A percentile compares a stretch with the other conserved stretches of the same genome.
These are phyloP conservation scores for Aviceda subcristata DNA, from an alignment of 2,113 vertebrate species.

Conservation along the genomic window DNA sequence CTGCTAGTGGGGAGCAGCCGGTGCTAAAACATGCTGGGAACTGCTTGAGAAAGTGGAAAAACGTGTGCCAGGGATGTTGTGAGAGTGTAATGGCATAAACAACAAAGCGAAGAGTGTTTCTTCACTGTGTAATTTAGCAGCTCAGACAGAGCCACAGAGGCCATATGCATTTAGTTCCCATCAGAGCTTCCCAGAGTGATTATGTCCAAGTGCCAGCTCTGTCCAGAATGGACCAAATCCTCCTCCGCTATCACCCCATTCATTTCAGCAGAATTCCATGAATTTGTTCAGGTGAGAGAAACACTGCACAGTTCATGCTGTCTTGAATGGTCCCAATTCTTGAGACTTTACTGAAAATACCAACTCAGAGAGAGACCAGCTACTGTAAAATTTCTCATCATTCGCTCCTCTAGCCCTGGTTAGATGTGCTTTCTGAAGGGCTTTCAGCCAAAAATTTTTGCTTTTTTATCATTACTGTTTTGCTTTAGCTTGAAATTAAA, in stretches of 20 bases:
- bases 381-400: not conserved
- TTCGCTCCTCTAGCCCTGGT: not conserved
- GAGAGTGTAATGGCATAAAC: not conserved
- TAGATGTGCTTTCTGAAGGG: not conserved
- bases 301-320: not conserved
- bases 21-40: not conserved
- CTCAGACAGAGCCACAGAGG: not conserved
- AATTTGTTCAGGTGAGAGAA: not conserved
- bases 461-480: not conserved
- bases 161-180: accelerated
- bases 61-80: not conserved
- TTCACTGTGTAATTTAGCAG: not conserved
- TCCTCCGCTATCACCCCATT: not conserved
- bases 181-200: not conserved
- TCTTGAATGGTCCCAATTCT: not conserved
- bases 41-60: not conserved
- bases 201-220: not conserved
- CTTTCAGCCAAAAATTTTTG: not conserved
- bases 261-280: not conserved
- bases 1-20: not conserved
- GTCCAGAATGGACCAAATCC: not conserved
- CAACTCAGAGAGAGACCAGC: not conserved
- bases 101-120: not conserved
- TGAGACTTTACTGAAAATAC: not conserved
- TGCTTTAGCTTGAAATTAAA: not conserved